These are phyloP conservation scores for Trachymyrmex septentrionalis DNA, from an alignment of 1,140 invertebrate genomes.

Conservation along the genomic window DNA sequence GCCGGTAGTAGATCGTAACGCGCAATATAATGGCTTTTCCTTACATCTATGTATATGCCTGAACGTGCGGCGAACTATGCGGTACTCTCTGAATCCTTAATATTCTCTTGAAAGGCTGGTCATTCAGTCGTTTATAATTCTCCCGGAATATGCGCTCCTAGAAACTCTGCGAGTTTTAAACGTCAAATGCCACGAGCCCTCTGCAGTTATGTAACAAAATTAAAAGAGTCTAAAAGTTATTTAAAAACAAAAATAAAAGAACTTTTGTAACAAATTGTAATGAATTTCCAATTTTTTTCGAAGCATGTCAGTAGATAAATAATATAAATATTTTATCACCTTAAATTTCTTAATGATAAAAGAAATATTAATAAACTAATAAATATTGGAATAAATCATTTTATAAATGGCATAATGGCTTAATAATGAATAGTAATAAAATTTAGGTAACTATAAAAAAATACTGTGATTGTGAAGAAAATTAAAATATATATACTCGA, in stretches of 20 bases:
- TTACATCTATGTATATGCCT: constrained; percentile 45
- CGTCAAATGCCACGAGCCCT: constrained; percentile 40
- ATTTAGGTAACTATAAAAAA: not conserved
- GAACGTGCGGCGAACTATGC: constrained; percentile 45
- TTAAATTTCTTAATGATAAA: constrained; percentile 9
- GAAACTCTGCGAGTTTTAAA: constrained; percentile 56
- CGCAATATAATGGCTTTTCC: constrained; percentile 54
- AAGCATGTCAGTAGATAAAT: not conserved
- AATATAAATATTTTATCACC: not conserved
- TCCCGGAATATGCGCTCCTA: constrained; percentile 66
- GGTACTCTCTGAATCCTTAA: constrained; percentile 64
- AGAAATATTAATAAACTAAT: not conserved
- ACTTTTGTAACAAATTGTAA: not conserved
- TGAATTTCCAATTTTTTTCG: not conserved
- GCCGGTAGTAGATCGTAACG: constrained; percentile 43
- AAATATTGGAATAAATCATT: not conserved
- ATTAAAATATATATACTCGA: not conserved
- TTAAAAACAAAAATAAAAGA: constrained; percentile 35
- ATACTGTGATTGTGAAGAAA: not conserved
- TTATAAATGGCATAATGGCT: not conserved
- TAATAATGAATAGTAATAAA: not conserved
- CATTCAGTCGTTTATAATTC: constrained; percentile 67
- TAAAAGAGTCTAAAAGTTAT: not conserved
- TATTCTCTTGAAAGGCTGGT: constrained; percentile 59
- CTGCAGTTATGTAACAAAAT: constrained; percentile 27